Percentiles rank a stretch among this genome's conserved stretches.
Evolutionary conservation across 2,888 invertebrate species (phyloP).

Genomic region (Philaethria dido): DNA sequence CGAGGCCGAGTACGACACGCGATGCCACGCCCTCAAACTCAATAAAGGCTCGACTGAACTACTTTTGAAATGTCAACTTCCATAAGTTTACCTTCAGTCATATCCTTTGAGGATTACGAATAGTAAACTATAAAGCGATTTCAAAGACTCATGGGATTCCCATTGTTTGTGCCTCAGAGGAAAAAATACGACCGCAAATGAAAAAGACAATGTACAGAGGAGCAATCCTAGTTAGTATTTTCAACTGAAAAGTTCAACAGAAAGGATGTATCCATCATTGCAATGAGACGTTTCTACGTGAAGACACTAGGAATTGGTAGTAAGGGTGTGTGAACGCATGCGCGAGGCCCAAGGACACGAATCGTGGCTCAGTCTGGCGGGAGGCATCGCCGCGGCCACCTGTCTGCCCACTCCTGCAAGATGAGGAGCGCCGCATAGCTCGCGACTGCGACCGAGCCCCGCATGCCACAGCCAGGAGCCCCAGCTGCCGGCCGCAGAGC

Average conservation of each 20-base stretch:
- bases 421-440: constrained; percentile 74
- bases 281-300: constrained; percentile 53
- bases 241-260: constrained; percentile 46
- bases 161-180: constrained; percentile 31
- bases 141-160: constrained; percentile 22
- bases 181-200: constrained; percentile 49
- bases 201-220: constrained; percentile 50
- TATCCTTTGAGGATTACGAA: constrained; percentile 20
- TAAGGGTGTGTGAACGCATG: constrained; percentile 73
- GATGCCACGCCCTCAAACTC: constrained; percentile 54
- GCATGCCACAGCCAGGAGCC: constrained; percentile 70
- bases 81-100: constrained; percentile 35
- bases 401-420: constrained; percentile 58
- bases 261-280: constrained; percentile 57
- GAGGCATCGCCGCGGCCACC: constrained; percentile 74
- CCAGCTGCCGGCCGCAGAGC: constrained; percentile 69
- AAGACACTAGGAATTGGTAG: constrained; percentile 66
- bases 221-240: constrained; percentile 47
- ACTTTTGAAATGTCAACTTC: constrained; percentile 44
- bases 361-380: constrained; percentile 78
- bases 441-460: constrained; percentile 63
- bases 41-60: constrained; percentile 35
- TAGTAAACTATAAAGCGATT: constrained; percentile 25
- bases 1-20: constrained; percentile 38
- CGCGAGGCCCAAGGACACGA: constrained; percentile 75